Evolutionary conservation across 2,888 invertebrate species (phyloP), one percentile per base, ranked within the genome.

Genomic region (Chrysolina haemoptera): DNA sequence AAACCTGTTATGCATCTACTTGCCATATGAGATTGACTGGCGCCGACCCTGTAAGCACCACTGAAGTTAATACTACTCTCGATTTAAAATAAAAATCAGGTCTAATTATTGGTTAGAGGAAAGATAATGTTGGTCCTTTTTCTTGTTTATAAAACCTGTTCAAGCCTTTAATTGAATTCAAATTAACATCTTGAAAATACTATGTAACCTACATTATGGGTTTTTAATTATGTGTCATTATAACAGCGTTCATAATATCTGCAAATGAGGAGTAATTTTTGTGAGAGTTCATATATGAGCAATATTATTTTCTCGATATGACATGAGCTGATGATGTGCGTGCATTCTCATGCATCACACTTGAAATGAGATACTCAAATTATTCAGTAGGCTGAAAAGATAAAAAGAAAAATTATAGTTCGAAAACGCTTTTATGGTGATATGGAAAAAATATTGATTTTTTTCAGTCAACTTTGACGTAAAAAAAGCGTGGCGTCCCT

Each of bases 71-170:
- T 71, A 71, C 68, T 71, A 69, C 71, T 65, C 74, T 71, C 71
- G 71, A 74, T 74, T 68, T 71, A 71, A 74, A 74, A 74, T 74
- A 74, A 74, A 74, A 74, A 71, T 74, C 74, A 68, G 68, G 65
- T 65, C 71, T 74, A 74, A 74, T 74, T 74, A 74, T 74, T 74
- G 65, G 74, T 68, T 74, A 68, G 65, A 46, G 68, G 68, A 68
- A 71, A 70, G 68, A 71, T 74, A 71, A 74, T 74, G 64, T 74
- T 74, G 74, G 71, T 71, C 74, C 68, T 68, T 74, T 74, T 74
- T 74, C 74, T 71, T 71, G 68, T 71, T 74, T 71, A 63, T 71
- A 71, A 66, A 74, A 74, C 74, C 71, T 68, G 74, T 74, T 74
- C 68, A 43, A 71, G 68, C 65, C 74, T 65, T 71, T 74, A 74